Conservation (phyloP, 2,888 invertebrate genomes). For the Thysanoteuthis rhombus region DNA sequence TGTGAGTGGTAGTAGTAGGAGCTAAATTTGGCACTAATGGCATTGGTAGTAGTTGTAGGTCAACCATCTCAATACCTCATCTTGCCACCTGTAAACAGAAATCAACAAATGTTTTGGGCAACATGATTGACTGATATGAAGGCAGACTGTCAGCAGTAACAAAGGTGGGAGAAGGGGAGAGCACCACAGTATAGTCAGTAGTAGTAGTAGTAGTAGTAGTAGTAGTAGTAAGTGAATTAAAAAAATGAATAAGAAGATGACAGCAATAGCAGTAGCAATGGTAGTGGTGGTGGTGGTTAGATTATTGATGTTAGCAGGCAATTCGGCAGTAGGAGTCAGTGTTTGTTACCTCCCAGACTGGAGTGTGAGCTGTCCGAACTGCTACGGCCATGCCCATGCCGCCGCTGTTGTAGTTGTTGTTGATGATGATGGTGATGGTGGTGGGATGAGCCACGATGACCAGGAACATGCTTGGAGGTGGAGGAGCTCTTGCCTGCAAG, state of each 20-base stretch:
- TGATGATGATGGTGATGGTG: conserved; percentile 26
- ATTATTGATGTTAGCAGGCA: conserved; percentile 12
- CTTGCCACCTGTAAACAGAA: conserved; percentile 33
- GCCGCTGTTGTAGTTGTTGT: conserved; percentile 21
- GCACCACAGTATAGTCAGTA: not conserved
- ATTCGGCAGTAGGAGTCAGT: conserved; percentile 23
- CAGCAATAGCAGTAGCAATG: conserved; percentile 1
- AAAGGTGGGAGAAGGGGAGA: not conserved
- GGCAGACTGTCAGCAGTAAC: conserved; percentile 12
- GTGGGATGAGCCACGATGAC: conserved; percentile 31
- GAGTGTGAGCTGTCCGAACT: conserved; percentile 36
- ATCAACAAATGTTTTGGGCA: conserved; percentile 20
- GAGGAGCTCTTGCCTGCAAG: conserved; percentile 22
- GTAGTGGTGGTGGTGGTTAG: not conserved
- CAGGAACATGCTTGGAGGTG: conserved; percentile 31
- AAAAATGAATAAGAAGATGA: not conserved
- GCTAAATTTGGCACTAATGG: conserved; percentile 31
- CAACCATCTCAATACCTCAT: conserved; percentile 27
- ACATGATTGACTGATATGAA: conserved; percentile 12
- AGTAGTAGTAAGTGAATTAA: not conserved
- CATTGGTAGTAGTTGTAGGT: conserved; percentile 28
- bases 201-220: not conserved
- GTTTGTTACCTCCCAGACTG: conserved; percentile 38
- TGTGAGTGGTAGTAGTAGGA: conserved; percentile 17
- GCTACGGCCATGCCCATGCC: conserved; percentile 29